phyloP scores from a whole-genome alignment of 1,140 invertebrate genomes.

The Matsumurasca onukii region DNA sequence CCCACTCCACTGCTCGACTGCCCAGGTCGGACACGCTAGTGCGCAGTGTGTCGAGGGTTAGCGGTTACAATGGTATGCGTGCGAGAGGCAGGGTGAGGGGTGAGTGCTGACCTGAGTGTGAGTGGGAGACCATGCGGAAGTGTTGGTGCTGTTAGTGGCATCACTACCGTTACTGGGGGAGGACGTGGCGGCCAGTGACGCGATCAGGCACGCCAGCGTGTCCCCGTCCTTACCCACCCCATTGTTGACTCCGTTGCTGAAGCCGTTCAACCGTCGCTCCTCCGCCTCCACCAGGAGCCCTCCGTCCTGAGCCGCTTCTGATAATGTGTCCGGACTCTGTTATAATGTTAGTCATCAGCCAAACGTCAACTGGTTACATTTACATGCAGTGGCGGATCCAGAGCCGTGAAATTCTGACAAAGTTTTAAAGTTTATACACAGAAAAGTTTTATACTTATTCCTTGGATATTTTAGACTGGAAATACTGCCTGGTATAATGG shows the following conservation, averaged over 20 bases:
- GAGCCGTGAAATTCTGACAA: no score
- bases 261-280: slow-evolving; percentile 13
- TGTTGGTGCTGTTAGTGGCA: slow-evolving; percentile 47
- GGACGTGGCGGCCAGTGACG: slow-evolving; percentile 47
- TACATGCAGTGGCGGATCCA: no score
- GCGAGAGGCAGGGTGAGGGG: no score
- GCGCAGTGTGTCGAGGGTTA: neutral
- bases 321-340: slow-evolving; percentile 31
- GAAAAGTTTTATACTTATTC: no score
- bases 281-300: slow-evolving; percentile 31
- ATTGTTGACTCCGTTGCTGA: slow-evolving; percentile 39
- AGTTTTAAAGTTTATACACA: no score
- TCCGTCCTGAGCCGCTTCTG: slow-evolving; percentile 38
- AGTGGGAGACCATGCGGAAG: slow-evolving; percentile 45
- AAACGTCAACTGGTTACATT: no score
- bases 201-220: slow-evolving; percentile 51
- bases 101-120: slow-evolving; percentile 40
- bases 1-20: no score
- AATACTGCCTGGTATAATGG: no score
- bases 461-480: no score
- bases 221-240: slow-evolving; percentile 25
- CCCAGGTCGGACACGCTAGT: no score
- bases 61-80: neutral
- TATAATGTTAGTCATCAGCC: slow-evolving; percentile 15
- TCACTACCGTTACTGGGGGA: slow-evolving; percentile 42